Base-by-base conservation (phyloP, 2,797 vertebrate species). In the Acestrorhynchus altus region DNA sequence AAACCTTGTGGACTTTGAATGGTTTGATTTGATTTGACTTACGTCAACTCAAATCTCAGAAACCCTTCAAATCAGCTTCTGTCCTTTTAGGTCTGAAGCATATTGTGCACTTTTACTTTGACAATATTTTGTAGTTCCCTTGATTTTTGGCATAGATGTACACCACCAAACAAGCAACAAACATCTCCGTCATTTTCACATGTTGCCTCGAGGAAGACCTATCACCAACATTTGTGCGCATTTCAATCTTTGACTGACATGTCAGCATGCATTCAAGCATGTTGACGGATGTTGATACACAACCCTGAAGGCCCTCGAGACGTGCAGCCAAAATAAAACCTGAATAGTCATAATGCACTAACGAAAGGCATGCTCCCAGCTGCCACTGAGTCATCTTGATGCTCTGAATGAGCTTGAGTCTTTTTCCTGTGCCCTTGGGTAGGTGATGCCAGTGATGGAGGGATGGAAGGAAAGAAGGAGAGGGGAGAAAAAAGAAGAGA, bases 371-470 rank as follows among this genome's bases (percentile, higher is more conserved):
- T 40, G 71, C 56, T 49, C 35, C 40, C 76, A 64, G 71, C 66
- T 74, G 71, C 51, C 67, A 80, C 42, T 65, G 67, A 57, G 51
- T 69, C 72, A 72, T 70, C 59, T 31, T 52, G 64, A 51, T 70
- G 64, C 59, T 40, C 56, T 74, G 65, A 79, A 69, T 22, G 74
- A 70, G 72, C 24, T 64, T 22, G 42, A 76, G 61, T 79, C 61
- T 77, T 61, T 61, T 72, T 31, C 65, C 42, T 42, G 54, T 70
- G 72, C 70, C 69, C 64, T 80, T 60, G 59, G 46, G 64, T 61
- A 79, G 79, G 81, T 83, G 70, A 85, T 78, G 75, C 54, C 71
- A 59, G 61, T 78, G 72, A 83, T 76, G 68, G 81, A 80, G 35
- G 31, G 49, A 73, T 70, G 72, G 59, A 54, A 77, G 72, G 64